Evolutionary conservation across 2,888 invertebrate species (phyloP).

Genomic region (Emmelina monodactyla): DNA sequence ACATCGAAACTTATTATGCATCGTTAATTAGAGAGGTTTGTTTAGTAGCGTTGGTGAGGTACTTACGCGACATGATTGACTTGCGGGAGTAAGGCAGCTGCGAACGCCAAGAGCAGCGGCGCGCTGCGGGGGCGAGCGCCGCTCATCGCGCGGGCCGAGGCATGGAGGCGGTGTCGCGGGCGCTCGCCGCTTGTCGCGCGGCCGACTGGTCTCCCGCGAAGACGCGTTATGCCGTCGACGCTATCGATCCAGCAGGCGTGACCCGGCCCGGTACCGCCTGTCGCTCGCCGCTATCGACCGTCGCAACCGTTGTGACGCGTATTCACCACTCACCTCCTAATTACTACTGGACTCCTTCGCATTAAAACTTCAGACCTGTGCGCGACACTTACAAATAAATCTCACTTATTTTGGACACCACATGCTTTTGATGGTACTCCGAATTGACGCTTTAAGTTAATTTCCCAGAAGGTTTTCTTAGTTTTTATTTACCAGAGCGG

Average conservation of each 20-base stretch:
- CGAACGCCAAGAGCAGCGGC: slow-evolving; percentile 68
- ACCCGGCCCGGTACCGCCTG: slow-evolving; percentile 55
- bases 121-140: slow-evolving; percentile 68
- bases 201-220: slow-evolving; percentile 37
- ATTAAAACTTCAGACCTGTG: slow-evolving; percentile 40
- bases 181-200: slow-evolving; percentile 36
- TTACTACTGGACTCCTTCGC: slow-evolving; percentile 34
- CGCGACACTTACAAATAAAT: slow-evolving; percentile 21
- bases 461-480: no score
- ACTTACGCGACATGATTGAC: slow-evolving; percentile 72
- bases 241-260: slow-evolving; percentile 47
- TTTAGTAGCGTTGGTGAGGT: background rate
- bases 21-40: slow-evolving; percentile 20
- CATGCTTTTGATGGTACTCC: no score
- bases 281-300: slow-evolving; percentile 54
- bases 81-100: slow-evolving; percentile 65
- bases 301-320: slow-evolving; percentile 43
- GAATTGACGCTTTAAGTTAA: no score
- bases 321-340: slow-evolving; percentile 45
- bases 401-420: background rate
- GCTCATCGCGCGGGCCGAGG: slow-evolving; percentile 52
- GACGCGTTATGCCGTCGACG: slow-evolving; percentile 40
- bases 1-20: slow-evolving; percentile 16
- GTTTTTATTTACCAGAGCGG: no score
- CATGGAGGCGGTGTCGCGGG: slow-evolving; percentile 41